Conservation (phyloP, 1,140 invertebrate species). For the Cyphomyrmex costatus region DNA sequence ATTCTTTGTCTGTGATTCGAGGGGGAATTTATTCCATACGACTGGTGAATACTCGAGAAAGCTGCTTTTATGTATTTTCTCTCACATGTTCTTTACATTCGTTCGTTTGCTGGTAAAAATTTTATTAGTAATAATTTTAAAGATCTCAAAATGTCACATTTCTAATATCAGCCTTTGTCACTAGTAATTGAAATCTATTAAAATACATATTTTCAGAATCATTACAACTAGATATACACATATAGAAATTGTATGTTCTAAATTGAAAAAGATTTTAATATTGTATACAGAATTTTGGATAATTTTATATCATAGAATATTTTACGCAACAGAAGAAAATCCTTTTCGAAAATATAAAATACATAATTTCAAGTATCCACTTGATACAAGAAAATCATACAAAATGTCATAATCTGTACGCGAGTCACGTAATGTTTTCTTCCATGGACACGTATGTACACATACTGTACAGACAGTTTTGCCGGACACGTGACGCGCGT, state of each 20-base stretch:
- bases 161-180: not conserved
- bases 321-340: not conserved
- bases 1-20: conserved; percentile 44
- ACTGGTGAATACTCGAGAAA: conserved; percentile 19
- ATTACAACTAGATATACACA: no score
- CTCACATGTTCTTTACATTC: not conserved
- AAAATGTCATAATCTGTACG: not conserved
- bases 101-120: not conserved
- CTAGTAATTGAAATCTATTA: not conserved
- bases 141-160: not conserved
- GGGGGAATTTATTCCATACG: conserved; percentile 36
- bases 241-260: not conserved
- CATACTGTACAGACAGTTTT: not conserved
- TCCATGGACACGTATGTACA: conserved; percentile 17
- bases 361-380: not conserved
- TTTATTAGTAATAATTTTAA: not conserved
- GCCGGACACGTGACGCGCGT: not conserved
- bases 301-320: not conserved
- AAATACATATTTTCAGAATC: not conserved
- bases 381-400: conserved; percentile 5
- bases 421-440: conserved; percentile 40
- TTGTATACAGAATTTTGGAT: not conserved
- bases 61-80: not conserved
- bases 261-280: not conserved
- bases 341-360: not conserved